A percentile compares a stretch with the other conserved stretches of the same genome.
phyloP scores from a whole-genome alignment of 2,113 vertebrate species.

The Oryzias woworae region DNA sequence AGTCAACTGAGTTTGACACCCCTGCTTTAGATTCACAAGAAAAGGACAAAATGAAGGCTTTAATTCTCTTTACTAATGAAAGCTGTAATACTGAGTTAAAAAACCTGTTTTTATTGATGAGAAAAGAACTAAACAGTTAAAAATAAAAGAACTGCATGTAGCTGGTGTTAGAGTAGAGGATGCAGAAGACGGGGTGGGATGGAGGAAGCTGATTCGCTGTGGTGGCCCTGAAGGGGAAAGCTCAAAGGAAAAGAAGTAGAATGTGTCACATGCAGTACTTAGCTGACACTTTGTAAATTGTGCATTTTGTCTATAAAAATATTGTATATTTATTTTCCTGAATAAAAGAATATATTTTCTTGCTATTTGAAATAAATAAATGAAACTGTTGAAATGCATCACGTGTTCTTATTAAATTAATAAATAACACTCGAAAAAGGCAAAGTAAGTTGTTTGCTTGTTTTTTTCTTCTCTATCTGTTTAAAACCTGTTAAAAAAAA shows the following conservation, averaged over 20 bases:
- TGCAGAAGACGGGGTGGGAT: too few relatives aligned
- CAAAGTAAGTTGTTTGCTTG: neutral
- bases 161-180: too few relatives aligned
- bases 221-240: too few relatives aligned
- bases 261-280: constrained; percentile 30
- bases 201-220: too few relatives aligned
- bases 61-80: neutral
- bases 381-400: constrained; percentile 22
- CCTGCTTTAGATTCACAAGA: too few relatives aligned
- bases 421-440: neutral
- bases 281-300: constrained; percentile 79
- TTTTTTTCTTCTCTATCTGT: neutral
- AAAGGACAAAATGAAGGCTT: too few relatives aligned
- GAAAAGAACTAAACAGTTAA: constrained; percentile 15
- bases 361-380: constrained; percentile 71
- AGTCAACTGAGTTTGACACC: too few relatives aligned
- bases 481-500: too few relatives aligned
- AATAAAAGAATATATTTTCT: constrained; percentile 90
- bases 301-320: constrained; percentile 97
- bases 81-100: constrained; percentile 47
- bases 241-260: constrained; percentile 15
- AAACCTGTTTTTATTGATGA: constrained; percentile 48
- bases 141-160: too few relatives aligned
- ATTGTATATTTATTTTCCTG: constrained; percentile 97
- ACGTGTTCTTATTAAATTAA: neutral